Evolutionary conservation across 53 echinoderm and acorn worm genomes (phyloP), one percentile per base, ranked within the genome.

Genomic region (Henricia sp.): DNA sequence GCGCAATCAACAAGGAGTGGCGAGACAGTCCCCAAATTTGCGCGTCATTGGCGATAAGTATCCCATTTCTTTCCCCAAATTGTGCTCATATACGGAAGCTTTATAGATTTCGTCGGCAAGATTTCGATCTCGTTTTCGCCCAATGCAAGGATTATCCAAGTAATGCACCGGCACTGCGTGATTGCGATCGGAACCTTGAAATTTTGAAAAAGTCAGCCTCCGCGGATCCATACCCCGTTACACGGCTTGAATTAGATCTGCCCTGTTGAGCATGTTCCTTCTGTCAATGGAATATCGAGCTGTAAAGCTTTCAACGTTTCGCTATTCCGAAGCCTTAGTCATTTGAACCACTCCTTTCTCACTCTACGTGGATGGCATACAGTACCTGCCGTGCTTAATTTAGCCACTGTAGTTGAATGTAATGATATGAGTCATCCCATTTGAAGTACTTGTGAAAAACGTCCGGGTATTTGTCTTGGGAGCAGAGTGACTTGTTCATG

Each of bases 371-470:
- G 16, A 39, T 67, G 13, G 67, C 38, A n/a, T 23, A n/a, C 67
- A 16, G n/a, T 44, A 25, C 70, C 44, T 38, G 38, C 38, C 67
- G 32, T 20, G 1, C 67, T 80, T 80, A 64, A 80, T 80, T 80
- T 80, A 50, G 80, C 43, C 50, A 50, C 80, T 46, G 80, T 63
- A 63, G 80, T 48, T 33, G 80, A 80, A 80, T 64, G 63, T 80
- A 64, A 80, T 80, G 63, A 38, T 46, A 64, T 80, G 80, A 80
- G 63, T 80, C 80, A 80, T 80, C 80, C 64, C 20, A 27, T 44
- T 46, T 80, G 34, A 30, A 80, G 80, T 64, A 30, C 63, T 80
- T 62, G 62, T 62, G 42, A 64, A 64, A 42, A 62, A 80, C 48
- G 64, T 63, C 44, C 38, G 44, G 59, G 59, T 58, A 58, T 39